A percentile compares a stretch with the other conserved stretches of the same genome.
Conservation (phyloP, 2,888 invertebrate genomes). For the Torymus tubicola region DNA sequence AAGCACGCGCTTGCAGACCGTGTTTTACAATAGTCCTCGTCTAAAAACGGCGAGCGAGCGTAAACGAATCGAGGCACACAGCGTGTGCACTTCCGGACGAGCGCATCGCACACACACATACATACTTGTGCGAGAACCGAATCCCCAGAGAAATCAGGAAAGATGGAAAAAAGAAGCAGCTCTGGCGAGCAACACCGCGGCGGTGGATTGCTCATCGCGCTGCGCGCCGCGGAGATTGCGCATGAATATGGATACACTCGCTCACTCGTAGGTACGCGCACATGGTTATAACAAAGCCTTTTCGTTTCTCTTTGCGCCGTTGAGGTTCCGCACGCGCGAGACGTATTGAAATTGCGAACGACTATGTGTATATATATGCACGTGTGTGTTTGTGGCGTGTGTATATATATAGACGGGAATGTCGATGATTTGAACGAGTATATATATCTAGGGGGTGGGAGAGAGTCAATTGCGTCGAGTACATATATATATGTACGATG, state of each 20-base stretch:
- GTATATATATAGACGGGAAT: too few relatives aligned
- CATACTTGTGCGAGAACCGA: neutral
- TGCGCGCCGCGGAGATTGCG: slow-evolving; percentile 29
- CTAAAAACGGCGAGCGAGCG: neutral
- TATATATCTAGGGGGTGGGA: too few relatives aligned
- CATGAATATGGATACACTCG: slow-evolving; percentile 43
- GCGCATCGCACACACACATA: slow-evolving; percentile 13
- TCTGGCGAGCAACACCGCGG: neutral
- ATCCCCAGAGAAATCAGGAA: slow-evolving; percentile 50
- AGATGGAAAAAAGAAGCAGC: slow-evolving; percentile 30
- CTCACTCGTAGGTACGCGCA: too few relatives aligned
- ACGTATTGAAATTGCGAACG: slow-evolving; percentile 8
- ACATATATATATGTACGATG: neutral
- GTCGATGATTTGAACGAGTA: too few relatives aligned
- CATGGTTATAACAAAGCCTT: too few relatives aligned
- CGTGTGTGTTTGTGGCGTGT: too few relatives aligned
- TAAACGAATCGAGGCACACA: slow-evolving; percentile 1
- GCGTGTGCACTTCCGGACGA: slow-evolving; percentile 35
- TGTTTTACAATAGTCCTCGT: slow-evolving; percentile 16
- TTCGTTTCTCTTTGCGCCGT: too few relatives aligned
- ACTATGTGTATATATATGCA: too few relatives aligned
- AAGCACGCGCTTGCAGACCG: neutral
- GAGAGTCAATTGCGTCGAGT: neutral
- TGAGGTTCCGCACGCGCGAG: neutral
- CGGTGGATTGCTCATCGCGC: slow-evolving; percentile 30